phyloP scores from a whole-genome alignment of 2,113 vertebrate species.

The Chionodraco myersi region DNA sequence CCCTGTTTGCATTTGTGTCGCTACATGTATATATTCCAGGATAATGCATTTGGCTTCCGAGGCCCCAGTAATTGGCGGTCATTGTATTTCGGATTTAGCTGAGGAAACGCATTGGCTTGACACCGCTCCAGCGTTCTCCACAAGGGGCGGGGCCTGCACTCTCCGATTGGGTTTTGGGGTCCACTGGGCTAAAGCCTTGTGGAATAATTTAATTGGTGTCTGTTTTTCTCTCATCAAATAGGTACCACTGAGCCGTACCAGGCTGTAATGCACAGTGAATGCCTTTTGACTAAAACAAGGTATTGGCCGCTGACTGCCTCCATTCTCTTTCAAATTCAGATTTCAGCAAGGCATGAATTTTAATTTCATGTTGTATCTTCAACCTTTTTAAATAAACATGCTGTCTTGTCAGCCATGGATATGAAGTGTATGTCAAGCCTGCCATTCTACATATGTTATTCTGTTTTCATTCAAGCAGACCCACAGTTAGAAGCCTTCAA shows the following conservation, averaged over 20 bases:
- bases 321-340: constrained; percentile 70
- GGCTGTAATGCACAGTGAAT: constrained; percentile 58
- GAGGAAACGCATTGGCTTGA: constrained; percentile 59
- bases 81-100: constrained; percentile 51
- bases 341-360: constrained; percentile 64
- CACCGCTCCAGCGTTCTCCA: constrained; percentile 46
- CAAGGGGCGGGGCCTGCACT: constrained; percentile 46
- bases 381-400: constrained; percentile 74
- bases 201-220: constrained; percentile 84
- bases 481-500: constrained; percentile 21
- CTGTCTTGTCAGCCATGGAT: constrained; percentile 65
- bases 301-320: constrained; percentile 45
- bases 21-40: constrained; percentile 17
- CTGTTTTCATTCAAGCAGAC: constrained; percentile 9
- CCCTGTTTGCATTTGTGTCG: not conserved
- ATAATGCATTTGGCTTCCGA: constrained; percentile 22
- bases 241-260: constrained; percentile 67
- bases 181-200: constrained; percentile 79
- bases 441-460: constrained; percentile 52
- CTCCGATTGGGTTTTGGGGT: constrained; percentile 62
- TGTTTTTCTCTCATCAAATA: constrained; percentile 77
- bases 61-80: constrained; percentile 40
- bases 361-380: constrained; percentile 59
- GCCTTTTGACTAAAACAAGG: constrained; percentile 68
- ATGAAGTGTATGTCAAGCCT: constrained; percentile 37